Conservation (phyloP, 2,888 invertebrate species). For the Hoplodrina blanda region DNA sequence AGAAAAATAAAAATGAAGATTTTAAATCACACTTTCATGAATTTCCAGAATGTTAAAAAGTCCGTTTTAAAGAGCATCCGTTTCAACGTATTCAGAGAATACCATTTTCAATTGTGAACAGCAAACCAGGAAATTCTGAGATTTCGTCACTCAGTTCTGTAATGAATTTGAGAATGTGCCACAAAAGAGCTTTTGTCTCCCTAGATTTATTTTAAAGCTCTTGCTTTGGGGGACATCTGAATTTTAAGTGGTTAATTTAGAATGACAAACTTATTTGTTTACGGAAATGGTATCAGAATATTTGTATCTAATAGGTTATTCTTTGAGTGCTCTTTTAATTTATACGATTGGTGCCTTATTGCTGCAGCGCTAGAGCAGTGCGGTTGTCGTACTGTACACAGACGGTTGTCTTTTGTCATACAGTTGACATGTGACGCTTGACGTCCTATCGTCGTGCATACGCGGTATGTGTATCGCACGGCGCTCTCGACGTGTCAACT, state of each 20-base stretch:
- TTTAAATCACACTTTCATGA: too few species aligned
- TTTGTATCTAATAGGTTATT: background rate
- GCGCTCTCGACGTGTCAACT: too few species aligned
- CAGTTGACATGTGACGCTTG: too few species aligned
- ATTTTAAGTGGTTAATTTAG: constrained; percentile 18
- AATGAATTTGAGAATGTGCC: constrained; percentile 29
- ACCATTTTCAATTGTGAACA: constrained; percentile 12
- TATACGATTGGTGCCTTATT: too few species aligned
- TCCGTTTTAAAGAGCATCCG: background rate
- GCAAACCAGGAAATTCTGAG: background rate
- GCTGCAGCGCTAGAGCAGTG: too few species aligned
- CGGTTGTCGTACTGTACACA: too few species aligned
- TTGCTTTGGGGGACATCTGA: background rate
- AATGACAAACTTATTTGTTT: background rate
- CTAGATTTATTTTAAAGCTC: background rate
- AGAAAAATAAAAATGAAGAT: too few species aligned
- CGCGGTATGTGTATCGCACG: too few species aligned
- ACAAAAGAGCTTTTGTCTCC: constrained; percentile 12
- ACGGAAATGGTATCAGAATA: background rate
- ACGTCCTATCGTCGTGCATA: too few species aligned
- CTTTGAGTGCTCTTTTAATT: too few species aligned
- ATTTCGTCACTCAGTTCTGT: constrained; percentile 15
- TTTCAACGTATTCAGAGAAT: constrained; percentile 1
- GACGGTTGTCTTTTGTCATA: too few species aligned
- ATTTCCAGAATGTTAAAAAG: too few species aligned